Conservation (phyloP, 2,113 vertebrate genomes). For the Rhinogobius similis region DNA sequence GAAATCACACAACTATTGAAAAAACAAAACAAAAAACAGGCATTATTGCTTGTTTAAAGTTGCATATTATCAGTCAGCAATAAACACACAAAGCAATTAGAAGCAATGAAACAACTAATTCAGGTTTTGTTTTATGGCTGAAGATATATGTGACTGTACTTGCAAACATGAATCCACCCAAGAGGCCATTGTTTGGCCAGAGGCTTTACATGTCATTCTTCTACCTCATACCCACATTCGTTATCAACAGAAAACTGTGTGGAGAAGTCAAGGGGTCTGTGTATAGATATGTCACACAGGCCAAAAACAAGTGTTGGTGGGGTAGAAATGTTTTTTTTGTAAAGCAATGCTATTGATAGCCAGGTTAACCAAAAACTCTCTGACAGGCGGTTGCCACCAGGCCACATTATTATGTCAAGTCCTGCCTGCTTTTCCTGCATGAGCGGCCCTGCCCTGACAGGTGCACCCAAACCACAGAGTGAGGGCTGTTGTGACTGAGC, state of each 20-base stretch:
- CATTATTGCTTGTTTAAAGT: too few relatives aligned
- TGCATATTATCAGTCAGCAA: neutral
- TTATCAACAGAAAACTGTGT: constrained; percentile 8
- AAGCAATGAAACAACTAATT: neutral
- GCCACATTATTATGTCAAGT: constrained; percentile 28
- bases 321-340: neutral
- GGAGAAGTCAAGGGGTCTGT: constrained; percentile 2
- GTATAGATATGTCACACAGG: neutral
- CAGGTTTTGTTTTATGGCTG: neutral
- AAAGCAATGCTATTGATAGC: constrained; percentile 16
- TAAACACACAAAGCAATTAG: neutral
- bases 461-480: constrained; percentile 16
- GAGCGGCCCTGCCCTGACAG: constrained; percentile 31
- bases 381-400: constrained; percentile 4
- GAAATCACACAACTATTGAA: too few relatives aligned
- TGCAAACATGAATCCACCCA: neutral
- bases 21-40: too few relatives aligned
- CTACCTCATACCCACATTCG: neutral
- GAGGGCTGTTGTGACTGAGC: constrained; percentile 17
- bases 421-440: constrained; percentile 20
- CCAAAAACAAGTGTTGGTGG: constrained; percentile 10
- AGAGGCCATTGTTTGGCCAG: neutral
- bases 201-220: neutral
- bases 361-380: constrained; percentile 4
- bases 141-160: neutral